These are phyloP conservation scores for Geophilus truncorum DNA, from an alignment of 2,888 invertebrate species.

Conservation along the genomic window DNA sequence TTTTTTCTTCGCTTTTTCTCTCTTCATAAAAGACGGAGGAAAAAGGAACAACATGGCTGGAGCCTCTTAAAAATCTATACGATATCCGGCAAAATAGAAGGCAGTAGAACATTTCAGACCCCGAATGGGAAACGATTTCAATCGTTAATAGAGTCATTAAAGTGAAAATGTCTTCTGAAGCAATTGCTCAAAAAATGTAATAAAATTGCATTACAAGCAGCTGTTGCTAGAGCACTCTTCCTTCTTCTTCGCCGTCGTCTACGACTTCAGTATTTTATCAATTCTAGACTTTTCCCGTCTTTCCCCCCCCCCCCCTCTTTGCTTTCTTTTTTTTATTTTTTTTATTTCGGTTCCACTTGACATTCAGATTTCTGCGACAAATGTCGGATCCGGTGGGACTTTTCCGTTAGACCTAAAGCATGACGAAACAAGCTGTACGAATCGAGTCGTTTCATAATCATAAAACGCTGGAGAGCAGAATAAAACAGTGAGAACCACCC, in stretches of 20 bases:
- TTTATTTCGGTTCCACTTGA: too few species aligned
- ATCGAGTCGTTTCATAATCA: too few species aligned
- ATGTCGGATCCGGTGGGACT: too few species aligned
- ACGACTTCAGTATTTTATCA: not conserved
- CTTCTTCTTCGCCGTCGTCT: not conserved
- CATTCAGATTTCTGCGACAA: too few species aligned
- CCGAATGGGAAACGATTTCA: conserved; percentile 21
- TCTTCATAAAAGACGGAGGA: not conserved
- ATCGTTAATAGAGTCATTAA: conserved; percentile 27
- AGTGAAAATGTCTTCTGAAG: conserved; percentile 24
- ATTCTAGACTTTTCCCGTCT: not conserved
- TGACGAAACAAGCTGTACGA: too few species aligned
- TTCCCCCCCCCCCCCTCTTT: too few species aligned
- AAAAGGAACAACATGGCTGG: conserved; percentile 27
- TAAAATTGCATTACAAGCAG: conserved; percentile 25
- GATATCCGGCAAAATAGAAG: conserved; percentile 27
- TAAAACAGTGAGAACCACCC: too few species aligned
- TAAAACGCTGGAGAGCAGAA: too few species aligned
- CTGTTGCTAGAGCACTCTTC: not conserved
- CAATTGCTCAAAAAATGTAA: conserved; percentile 24
- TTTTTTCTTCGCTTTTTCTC: not conserved
- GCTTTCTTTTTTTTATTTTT: not conserved
- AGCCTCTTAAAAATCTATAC: conserved; percentile 27
- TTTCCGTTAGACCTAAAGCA: too few species aligned
- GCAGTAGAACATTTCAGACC: conserved; percentile 13